Evolutionary conservation across 1,140 invertebrate species (phyloP).

Genomic region (Hylyphantes graminicola): DNA sequence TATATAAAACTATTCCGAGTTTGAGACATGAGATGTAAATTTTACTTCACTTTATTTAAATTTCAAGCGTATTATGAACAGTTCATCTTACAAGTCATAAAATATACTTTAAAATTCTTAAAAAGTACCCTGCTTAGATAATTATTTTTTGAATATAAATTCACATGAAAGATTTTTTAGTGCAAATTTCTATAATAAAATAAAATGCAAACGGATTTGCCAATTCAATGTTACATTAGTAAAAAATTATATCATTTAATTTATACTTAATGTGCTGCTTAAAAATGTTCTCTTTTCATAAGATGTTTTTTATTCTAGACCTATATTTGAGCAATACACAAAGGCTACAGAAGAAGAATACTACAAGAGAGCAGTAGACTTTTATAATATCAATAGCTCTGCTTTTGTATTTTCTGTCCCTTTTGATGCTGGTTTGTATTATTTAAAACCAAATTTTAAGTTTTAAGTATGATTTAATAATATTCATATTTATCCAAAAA

Average conservation of each 20-base stretch:
- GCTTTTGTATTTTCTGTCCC: slow-evolving; percentile 94
- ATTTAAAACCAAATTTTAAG: not conserved
- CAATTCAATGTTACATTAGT: not conserved
- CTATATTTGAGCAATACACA: slow-evolving; percentile 83
- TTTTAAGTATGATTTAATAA: not conserved
- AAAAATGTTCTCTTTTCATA: not conserved
- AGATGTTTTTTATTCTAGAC: slow-evolving; percentile 70
- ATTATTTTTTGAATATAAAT: no score
- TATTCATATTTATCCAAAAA: not conserved
- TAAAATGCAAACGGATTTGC: not conserved
- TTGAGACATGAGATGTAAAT: no score
- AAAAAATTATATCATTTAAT: not conserved
- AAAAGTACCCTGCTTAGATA: no score
- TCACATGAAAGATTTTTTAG: no score
- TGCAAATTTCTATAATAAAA: not conserved
- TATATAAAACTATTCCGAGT: no score
- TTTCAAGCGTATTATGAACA: no score
- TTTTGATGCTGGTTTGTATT: slow-evolving; percentile 78
- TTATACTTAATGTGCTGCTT: not conserved
- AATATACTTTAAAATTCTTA: no score
- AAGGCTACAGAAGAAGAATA: slow-evolving; percentile 89
- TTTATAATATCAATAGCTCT: slow-evolving; percentile 80
- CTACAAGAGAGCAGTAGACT: slow-evolving; percentile 93
- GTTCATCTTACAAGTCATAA: no score
- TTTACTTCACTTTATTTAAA: no score